Conservation (phyloP, 2,113 vertebrate genomes). For the Corythoichthys intestinalis region DNA sequence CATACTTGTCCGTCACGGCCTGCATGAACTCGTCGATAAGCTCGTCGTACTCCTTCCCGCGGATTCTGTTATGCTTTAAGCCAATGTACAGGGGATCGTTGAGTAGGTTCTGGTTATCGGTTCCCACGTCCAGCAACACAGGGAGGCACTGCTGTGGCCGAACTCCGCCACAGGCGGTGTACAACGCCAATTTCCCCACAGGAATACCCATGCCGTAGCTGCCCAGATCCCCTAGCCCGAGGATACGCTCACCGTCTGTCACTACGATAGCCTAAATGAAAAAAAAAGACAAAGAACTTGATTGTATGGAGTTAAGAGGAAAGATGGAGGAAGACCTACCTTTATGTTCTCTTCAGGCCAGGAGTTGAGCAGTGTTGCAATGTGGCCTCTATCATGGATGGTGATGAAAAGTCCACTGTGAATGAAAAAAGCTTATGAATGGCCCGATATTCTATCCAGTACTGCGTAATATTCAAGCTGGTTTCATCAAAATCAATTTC, state of each 20-base stretch:
- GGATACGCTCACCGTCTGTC: constrained; percentile 94
- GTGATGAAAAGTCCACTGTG: constrained; percentile 93
- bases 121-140: constrained; percentile 95
- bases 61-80: constrained; percentile 88
- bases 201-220: constrained; percentile 96
- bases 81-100: constrained; percentile 94
- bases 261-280: constrained; percentile 88
- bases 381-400: constrained; percentile 93
- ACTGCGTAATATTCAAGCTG: no score
- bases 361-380: constrained; percentile 92
- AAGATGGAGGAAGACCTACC: constrained; percentile 61
- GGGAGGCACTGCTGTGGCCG: constrained; percentile 90
- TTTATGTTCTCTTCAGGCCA: constrained; percentile 95
- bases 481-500: no score
- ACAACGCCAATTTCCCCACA: constrained; percentile 93
- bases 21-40: constrained; percentile 97
- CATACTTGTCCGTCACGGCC: constrained; percentile 93
- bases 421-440: constrained; percentile 10
- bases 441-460: no score
- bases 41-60: constrained; percentile 89
- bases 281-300: neutral
- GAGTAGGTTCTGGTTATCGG: constrained; percentile 90
- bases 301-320: no score
- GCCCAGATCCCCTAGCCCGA: constrained; percentile 93
- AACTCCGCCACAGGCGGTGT: constrained; percentile 94